These are phyloP conservation scores for Petromus typicus DNA, from an alignment of 2,113 vertebrate species.

Conservation along the genomic window DNA sequence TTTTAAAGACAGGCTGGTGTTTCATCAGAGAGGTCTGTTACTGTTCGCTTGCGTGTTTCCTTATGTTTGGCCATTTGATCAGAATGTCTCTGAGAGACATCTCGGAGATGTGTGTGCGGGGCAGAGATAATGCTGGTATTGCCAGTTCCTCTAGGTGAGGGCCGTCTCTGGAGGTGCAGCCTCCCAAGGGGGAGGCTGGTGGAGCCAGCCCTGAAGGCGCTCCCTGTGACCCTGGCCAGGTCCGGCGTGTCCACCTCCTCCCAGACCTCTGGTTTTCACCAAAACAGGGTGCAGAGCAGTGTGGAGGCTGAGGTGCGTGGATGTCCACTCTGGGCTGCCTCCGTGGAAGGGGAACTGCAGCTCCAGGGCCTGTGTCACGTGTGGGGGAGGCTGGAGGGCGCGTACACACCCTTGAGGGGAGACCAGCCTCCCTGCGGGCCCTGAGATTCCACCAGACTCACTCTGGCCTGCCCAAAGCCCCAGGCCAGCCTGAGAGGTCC, in stretches of 20 bases:
- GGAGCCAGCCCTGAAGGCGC: neutral
- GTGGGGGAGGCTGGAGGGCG: rapidly evolving
- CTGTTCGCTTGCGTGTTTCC: neutral
- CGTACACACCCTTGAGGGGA: neutral
- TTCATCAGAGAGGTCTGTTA: neutral
- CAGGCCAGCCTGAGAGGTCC: neutral
- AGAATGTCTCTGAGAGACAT: neutral
- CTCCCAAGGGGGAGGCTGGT: neutral
- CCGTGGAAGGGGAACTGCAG: too few relatives aligned
- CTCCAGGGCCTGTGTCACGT: neutral
- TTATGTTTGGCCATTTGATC: neutral
- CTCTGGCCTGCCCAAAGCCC: too few relatives aligned
- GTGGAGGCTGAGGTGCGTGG: neutral
- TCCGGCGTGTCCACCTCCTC: neutral
- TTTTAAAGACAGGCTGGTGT: neutral
- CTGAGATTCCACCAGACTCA: neutral
- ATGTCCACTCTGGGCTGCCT: rapidly evolving
- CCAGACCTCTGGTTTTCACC: neutral
- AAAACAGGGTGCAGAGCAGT: neutral
- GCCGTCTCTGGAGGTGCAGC: neutral
- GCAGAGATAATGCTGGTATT: neutral
- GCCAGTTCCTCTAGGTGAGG: neutral
- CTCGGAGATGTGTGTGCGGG: neutral
- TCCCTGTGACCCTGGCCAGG: neutral
- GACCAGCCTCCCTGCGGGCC: neutral